A percentile compares a stretch with the other conserved stretches of the same genome.
Conservation (phyloP, 2,113 vertebrate genomes). For the Hippocampus barbouri region DNA sequence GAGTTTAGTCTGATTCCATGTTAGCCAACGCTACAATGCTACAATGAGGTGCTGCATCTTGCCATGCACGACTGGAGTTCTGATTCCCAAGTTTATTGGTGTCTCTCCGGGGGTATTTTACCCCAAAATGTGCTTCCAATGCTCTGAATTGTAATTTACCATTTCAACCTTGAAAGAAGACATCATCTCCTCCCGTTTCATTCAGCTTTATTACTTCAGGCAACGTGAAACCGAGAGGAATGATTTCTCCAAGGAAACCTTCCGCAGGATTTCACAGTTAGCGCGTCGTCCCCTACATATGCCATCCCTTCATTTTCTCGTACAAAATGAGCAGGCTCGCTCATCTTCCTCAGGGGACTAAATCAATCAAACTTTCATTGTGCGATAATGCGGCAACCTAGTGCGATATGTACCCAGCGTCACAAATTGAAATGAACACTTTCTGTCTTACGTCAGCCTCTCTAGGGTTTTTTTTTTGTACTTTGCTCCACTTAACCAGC, state of each 20-base stretch:
- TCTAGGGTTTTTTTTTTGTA: constrained; percentile 13
- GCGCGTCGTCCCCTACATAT: not conserved
- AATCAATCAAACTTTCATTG: constrained; percentile 13
- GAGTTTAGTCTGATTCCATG: too few relatives aligned
- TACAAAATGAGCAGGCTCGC: not conserved
- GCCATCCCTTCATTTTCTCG: not conserved
- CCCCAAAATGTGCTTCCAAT: too few relatives aligned
- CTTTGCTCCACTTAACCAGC: constrained; percentile 49
- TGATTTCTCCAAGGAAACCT: not conserved
- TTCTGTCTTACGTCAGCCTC: constrained; percentile 33
- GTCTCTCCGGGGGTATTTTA: too few relatives aligned
- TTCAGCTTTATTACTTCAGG: not conserved
- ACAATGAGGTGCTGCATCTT: too few relatives aligned
- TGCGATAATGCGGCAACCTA: constrained; percentile 12
- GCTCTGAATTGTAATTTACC: not conserved
- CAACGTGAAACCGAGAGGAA: not conserved
- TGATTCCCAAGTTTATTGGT: too few relatives aligned
- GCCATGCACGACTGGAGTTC: too few relatives aligned
- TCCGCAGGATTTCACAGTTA: not conserved
- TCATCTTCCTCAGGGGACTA: not conserved
- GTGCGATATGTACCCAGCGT: constrained; percentile 8
- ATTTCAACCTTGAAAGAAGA: not conserved
- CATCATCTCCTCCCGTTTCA: not conserved
- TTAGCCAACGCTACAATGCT: too few relatives aligned
- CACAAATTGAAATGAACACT: constrained; percentile 15